Evolutionary conservation across 1,140 invertebrate species (phyloP), one percentile per base, ranked within the genome.

Genomic region (Uloborus diversus): DNA sequence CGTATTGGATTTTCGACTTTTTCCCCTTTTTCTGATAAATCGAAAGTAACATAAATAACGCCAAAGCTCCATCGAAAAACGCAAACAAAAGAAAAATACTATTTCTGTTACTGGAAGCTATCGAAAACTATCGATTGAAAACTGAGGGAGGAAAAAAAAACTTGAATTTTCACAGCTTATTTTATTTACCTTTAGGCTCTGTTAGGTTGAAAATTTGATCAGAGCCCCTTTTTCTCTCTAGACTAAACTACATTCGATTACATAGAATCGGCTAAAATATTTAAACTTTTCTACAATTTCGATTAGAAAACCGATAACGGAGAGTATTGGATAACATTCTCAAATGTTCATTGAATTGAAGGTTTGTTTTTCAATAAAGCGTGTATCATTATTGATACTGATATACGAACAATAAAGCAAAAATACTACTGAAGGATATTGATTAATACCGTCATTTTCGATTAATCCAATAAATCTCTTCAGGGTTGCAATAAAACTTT

Each of bases 11-110:
- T 73, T 73, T 73, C 56, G 70, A 30, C 35, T 49, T 73, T 73
- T 62, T n/a, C 32, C 23, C 14, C 17, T 42, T 73, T 35, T 61
- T 49, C 70, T 62, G 70, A 73, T 73, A 73, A 73, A 73, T 73
- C 70, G 70, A 73, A 71, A 73, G 53, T 35, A 61, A 73, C 70
- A 73, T 73, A 73, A 73, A 73, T 73, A 73, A 73, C 68, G 25
- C 57, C 17, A 42, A 71, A 57, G 49, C 51, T 28, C 32, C 11
- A 69, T 59, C 11, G n/a, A 61, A 62, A 49, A 57, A 70, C 7
- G 49, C 49, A 49, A 27, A 47, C n/a, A 33, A n/a, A 62, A 37
- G n/a, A 70, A 4, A 20, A 13, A 25, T 28, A 28, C 56, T 13
- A 5, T 59, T 62, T 62, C 23, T 20, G 4, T 32, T 37, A n/a